Conservation (phyloP, 2,797 vertebrate species). For the Macropus fuliginosus region DNA sequence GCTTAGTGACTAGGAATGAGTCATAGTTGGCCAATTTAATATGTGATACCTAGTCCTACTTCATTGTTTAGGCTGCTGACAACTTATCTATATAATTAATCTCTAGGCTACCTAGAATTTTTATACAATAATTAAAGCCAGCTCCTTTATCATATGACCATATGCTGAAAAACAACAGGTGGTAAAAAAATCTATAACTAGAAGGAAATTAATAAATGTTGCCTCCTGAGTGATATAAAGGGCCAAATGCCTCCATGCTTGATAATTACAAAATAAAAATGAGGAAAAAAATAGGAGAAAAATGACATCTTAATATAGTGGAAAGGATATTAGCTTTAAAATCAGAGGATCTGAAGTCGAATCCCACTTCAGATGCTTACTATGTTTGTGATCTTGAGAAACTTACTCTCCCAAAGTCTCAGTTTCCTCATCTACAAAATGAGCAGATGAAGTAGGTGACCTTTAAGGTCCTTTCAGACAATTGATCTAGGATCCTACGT, state of each 20-base stretch:
- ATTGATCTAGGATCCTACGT: not conserved
- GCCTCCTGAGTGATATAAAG: not conserved
- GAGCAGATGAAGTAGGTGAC: not conserved
- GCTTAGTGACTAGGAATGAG: not conserved
- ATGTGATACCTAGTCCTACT: not conserved
- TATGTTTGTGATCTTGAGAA: not conserved
- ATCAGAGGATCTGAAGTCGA: not conserved
- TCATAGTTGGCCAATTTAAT: not conserved
- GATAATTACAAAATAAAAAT: conserved; percentile 4
- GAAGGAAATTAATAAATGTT: not conserved
- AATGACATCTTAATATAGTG: not conserved
- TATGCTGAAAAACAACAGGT: not conserved
- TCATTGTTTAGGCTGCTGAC: not conserved
- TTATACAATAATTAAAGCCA: not conserved
- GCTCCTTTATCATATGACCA: not conserved
- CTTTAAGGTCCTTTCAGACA: not conserved
- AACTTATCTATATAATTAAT: not conserved
- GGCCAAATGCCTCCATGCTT: not conserved
- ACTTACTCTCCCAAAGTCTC: not conserved
- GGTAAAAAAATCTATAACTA: not conserved
- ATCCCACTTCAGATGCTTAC: not conserved
- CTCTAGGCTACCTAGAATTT: not conserved
- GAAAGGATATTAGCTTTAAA: not conserved
- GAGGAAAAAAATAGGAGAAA: not conserved
- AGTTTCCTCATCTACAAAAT: not conserved